Evolutionary conservation across 2,113 vertebrate species (phyloP).

Genomic region (Hippocampus comes): DNA sequence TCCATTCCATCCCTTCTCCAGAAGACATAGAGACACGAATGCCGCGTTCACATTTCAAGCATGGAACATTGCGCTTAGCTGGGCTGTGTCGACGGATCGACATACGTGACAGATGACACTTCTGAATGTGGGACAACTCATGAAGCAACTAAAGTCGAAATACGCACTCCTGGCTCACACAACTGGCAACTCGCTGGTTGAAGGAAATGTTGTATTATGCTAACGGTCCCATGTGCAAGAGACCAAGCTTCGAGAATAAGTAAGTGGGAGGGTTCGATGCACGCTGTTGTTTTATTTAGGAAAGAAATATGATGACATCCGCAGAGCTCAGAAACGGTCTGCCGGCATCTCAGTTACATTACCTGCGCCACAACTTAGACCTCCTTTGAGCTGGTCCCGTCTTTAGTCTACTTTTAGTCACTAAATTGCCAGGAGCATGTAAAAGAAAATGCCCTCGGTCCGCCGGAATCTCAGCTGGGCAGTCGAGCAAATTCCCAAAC

Average conservation of each 20-base stretch:
- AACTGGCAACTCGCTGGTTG: not conserved
- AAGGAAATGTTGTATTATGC: not conserved
- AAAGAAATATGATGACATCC: no score
- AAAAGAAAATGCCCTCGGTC: no score
- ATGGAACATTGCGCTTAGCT: not conserved
- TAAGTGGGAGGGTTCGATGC: no score
- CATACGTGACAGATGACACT: not conserved
- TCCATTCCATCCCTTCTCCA: not conserved
- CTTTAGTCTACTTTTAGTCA: no score
- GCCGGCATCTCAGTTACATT: no score
- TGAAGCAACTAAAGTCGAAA: not conserved
- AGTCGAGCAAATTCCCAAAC: no score
- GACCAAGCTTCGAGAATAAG: not conserved
- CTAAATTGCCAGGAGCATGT: not conserved
- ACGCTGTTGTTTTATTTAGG: no score
- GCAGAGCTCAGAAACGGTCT: no score
- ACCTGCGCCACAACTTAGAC: no score
- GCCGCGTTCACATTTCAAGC: not conserved
- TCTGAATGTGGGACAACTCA: constrained; percentile 1
- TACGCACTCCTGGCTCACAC: not conserved
- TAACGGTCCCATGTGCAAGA: not conserved
- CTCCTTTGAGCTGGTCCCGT: no score
- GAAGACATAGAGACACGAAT: not conserved
- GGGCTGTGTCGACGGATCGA: not conserved
- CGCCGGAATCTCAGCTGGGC: no score